Percentiles rank a stretch among this genome's conserved stretches.
These are phyloP conservation scores for Lynx canadensis DNA, from an alignment of 2,113 vertebrate species.

Conservation along the genomic window DNA sequence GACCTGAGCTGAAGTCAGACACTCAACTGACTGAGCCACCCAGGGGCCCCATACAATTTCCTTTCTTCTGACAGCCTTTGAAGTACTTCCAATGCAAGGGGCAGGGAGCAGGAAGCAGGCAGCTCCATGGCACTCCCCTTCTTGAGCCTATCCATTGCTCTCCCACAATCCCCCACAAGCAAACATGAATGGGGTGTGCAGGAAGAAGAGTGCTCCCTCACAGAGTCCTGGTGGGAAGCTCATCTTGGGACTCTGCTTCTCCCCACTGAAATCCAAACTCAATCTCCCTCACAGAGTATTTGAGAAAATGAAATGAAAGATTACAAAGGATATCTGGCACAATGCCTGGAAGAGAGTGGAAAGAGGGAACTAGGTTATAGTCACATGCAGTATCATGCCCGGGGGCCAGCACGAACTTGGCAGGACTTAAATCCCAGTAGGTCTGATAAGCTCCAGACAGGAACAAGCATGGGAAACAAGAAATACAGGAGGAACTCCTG, in stretches of 20 bases:
- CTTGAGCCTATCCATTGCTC: background rate
- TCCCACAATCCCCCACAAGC: background rate
- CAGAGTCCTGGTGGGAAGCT: background rate
- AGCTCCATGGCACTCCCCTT: background rate
- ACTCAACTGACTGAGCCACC: no score
- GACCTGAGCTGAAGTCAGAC: no score
- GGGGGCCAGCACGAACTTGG: background rate
- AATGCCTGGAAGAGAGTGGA: background rate
- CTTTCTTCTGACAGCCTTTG: background rate
- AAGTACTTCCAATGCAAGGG: background rate
- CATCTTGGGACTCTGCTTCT: background rate
- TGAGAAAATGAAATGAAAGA: background rate
- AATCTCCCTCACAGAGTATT: background rate
- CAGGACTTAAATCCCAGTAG: background rate
- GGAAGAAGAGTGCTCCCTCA: background rate
- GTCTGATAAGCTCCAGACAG: background rate
- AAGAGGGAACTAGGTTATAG: background rate
- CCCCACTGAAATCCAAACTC: background rate
- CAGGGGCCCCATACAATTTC: background rate
- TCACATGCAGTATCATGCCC: background rate
- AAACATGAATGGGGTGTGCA: background rate
- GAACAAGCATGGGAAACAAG: background rate
- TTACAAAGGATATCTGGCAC: background rate
- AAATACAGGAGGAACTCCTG: background rate
- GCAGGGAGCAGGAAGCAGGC: background rate